A percentile compares a stretch with the other conserved stretches of the same genome.
Conservation (phyloP, 2,113 vertebrate genomes). For the Lycaon pictus region DNA sequence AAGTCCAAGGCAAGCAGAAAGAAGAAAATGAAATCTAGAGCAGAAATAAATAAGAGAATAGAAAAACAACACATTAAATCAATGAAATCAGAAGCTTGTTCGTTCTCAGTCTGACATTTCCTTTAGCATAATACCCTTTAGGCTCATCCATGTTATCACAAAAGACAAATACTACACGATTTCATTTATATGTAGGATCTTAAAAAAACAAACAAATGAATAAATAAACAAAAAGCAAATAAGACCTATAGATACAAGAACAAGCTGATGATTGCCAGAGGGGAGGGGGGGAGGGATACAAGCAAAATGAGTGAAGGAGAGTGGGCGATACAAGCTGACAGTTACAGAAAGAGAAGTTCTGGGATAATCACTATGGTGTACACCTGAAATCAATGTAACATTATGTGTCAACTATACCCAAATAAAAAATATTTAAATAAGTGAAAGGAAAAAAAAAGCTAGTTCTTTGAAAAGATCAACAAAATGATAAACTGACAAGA, state of each 20-base stretch:
- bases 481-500: background rate
- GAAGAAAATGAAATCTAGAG: background rate
- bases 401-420: background rate
- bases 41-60: background rate
- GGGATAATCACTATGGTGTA: background rate
- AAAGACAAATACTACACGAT: background rate
- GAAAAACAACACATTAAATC: background rate
- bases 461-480: conserved; percentile 3
- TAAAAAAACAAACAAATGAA: background rate
- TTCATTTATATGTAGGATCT: background rate
- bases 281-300: background rate
- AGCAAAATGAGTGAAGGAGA: background rate
- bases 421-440: background rate
- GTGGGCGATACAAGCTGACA: background rate
- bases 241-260: background rate
- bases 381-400: background rate
- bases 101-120: background rate
- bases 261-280: background rate
- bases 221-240: background rate
- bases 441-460: background rate
- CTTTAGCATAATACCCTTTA: background rate
- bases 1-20: background rate
- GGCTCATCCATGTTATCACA: background rate
- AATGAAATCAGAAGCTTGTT: background rate
- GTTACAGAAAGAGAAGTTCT: background rate